Conservation (phyloP, 2,797 vertebrate genomes). For the Corythornis leucogaster region DNA sequence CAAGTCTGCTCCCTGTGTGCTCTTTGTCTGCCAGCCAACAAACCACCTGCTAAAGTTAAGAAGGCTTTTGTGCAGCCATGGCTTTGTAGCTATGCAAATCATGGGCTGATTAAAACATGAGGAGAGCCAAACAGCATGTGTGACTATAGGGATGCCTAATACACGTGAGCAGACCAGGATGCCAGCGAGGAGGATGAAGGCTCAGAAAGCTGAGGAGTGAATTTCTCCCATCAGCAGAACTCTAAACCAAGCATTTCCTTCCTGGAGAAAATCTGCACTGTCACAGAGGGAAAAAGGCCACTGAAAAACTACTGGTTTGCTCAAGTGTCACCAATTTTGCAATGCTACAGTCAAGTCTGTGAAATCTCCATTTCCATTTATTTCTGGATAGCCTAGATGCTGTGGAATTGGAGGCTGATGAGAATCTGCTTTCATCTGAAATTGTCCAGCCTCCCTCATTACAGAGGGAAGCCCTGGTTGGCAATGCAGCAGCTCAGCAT, state of each 20-base stretch:
- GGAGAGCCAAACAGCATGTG: background rate
- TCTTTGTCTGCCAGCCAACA: background rate
- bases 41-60: background rate
- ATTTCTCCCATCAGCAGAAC: background rate
- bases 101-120: background rate
- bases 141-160: background rate
- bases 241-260: background rate
- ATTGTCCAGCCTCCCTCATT: background rate
- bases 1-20: background rate
- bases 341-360: background rate
- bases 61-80: background rate
- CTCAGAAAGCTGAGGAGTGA: background rate
- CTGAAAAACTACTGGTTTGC: background rate
- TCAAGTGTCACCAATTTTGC: background rate
- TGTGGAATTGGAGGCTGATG: background rate
- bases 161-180: background rate
- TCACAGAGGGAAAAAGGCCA: background rate
- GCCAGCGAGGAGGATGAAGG: background rate
- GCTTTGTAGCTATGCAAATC: background rate
- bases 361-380: background rate
- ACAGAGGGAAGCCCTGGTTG: background rate
- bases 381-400: background rate
- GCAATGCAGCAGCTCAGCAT: background rate
- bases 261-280: background rate
- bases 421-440: background rate